Evolutionary conservation across 2,888 invertebrate genomes (phyloP), one percentile per base, ranked within the genome.

Genomic region (Campoplex nolae): DNA sequence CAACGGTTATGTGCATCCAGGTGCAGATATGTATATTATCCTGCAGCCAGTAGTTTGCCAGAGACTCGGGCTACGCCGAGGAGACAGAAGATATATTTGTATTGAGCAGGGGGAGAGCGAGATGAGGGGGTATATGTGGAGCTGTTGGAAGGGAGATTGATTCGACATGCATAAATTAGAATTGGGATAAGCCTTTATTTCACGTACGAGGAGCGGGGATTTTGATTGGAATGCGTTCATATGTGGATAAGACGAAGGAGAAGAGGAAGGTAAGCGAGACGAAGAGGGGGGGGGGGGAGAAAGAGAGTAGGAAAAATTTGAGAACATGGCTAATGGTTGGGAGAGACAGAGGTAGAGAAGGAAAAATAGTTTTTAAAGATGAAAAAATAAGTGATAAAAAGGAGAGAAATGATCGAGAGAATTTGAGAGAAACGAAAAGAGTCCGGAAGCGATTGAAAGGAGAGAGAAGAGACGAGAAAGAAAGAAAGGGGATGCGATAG

Each of bases 131-230:
- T 23, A 42, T n/a, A 67, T 11, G 51, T 54, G 51, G 68, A 56
- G 86, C 77, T 83, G 89, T 89, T 90, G 89, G 90, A 88, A 90
- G 88, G 88, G 93, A 94, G 94, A 94, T 94, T 94, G 94, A 94
- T 94, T 94, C 93, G 94, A 93, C 91, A 93, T 94, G 94, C 94
- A 94, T 94, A 94, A 94, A 94, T 94, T 94, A 94, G 92, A 93
- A 92, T 93, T 92, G 92, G 94, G 93, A 94, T 93, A 93, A 93
- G 91, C 92, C 93, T 93, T 93, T 92, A 92, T 92, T 90, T 91
- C 89, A 85, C 88, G 78, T 84, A 84, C 78, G 89, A 89, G 89
- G 89, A 6, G 89, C 89, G 89, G 91, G 90, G 90, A 92, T 92
- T 92, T 92, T 89, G 91, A 92, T 93, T 90, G 90, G 93, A 92